phyloP scores from a whole-genome alignment of 2,888 invertebrate genomes.

The Bibio marci region DNA sequence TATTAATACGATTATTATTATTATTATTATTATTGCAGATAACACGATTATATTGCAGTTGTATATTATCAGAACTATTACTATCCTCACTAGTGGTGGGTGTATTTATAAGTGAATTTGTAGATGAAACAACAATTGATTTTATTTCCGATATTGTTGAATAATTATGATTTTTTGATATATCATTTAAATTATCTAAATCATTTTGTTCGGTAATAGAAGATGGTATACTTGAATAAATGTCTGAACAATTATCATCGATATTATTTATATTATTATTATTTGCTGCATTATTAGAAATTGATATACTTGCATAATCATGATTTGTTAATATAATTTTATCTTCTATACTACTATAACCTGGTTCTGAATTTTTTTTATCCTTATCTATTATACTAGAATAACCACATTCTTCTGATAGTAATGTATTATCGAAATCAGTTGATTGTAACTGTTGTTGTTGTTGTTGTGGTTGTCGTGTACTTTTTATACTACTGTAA shows the following conservation, averaged over 20 bases:
- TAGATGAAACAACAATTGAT: too few relatives aligned
- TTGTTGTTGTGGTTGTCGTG: neutral
- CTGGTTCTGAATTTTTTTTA: constrained; percentile 1
- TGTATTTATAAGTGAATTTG: too few relatives aligned
- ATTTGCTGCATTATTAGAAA: constrained; percentile 15
- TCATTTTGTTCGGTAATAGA: constrained; percentile 2
- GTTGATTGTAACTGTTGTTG: constrained; percentile 5
- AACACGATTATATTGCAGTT: too few relatives aligned
- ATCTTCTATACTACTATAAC: constrained; percentile 7
- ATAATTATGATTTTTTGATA: constrained; percentile 9
- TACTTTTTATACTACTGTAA: constrained; percentile 9
- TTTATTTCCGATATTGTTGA: constrained; percentile 14
- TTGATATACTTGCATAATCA: constrained; percentile 27
- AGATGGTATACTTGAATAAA: constrained; percentile 13
- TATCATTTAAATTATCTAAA: neutral
- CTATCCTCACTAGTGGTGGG: too few relatives aligned
- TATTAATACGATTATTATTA: constrained; percentile 8
- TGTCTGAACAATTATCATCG: constrained; percentile 14
- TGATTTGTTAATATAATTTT: constrained; percentile 11
- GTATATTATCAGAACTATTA: constrained; percentile 31
- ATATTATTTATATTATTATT: constrained; percentile 12
- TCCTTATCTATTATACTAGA: neutral
- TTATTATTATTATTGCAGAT: constrained; percentile 30
- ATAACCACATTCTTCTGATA: neutral
- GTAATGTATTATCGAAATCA: too few relatives aligned